Evolutionary conservation across 2,113 vertebrate genomes (phyloP), one percentile per base, ranked within the genome.

Genomic region (Actenoides hombroni): DNA sequence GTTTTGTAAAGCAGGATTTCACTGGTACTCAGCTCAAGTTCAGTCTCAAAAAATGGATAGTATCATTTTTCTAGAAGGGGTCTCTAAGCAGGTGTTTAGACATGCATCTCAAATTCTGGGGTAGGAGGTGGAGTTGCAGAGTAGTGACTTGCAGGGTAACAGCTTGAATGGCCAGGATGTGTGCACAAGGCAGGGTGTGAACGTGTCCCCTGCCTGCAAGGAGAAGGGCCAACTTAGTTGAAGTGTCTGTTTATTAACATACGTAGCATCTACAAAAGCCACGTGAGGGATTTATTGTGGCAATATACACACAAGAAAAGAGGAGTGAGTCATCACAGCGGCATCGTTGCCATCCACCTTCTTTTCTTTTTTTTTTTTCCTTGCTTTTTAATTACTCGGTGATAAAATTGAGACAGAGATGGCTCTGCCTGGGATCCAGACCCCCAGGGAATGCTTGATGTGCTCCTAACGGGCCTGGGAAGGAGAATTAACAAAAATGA

Each of bases 341-440:
- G 80, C 53, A 56, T 67, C 11, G 1, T 61, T 24, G 49, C 74
- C 73, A 48, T 85, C 74, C 49, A 56, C n/a, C 2, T 2, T 16
- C 44, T 75, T 10, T 51, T 51, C 25, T 51, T 51, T 25, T 51
- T 51, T 25, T 25, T 73, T 51, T 51, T 49, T 49, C 24, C 24
- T 25, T 14, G 69, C 69, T 92, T 83, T 96, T 94, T 87, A 95
- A 92, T 88, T 91, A 61, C 65, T 95, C 40, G 5, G 31, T 87
- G 64, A 74, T 89, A 61, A 88, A 92, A 80, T 5, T 11, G 69
- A 49, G 63, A 59, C 18, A 20, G 81, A 79, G 37, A 48, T 1
- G 0, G 40, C 39, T 74, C 60, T 82, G 61, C 81, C 75, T 87
- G 81, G 61, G 77, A 73, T 91, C 33, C 81, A 75, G 63, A 26